Evolutionary conservation across 1,140 invertebrate genomes (phyloP).

Genomic region (Eubasilissa regina): DNA sequence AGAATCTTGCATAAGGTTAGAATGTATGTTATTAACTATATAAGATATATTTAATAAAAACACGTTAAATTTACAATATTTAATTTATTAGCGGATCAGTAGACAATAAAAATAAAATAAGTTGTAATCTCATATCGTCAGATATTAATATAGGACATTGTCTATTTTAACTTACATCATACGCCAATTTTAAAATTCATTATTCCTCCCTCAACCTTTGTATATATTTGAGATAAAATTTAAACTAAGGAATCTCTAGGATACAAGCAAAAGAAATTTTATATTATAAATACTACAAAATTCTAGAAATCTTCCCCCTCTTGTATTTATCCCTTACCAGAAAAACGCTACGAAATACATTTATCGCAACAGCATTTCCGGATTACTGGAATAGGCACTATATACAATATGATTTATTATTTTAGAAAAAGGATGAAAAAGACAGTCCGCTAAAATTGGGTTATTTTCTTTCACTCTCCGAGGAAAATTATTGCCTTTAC

Average conservation of each 20-base stretch:
- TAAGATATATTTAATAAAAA: no score
- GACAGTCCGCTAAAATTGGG: background rate
- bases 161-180: background rate
- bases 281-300: background rate
- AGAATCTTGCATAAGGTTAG: no score
- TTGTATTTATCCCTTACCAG: background rate
- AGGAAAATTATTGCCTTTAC: no score
- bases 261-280: background rate
- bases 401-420: slow-evolving; percentile 9
- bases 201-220: background rate
- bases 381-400: background rate
- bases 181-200: background rate
- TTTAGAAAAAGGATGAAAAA: background rate
- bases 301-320: background rate
- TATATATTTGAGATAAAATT: background rate
- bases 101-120: no score
- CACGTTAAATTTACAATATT: no score
- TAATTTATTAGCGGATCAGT: no score
- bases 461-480: no score
- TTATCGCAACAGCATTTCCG: background rate
- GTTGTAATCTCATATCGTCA: no score
- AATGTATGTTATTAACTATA: no score
- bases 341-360: background rate
- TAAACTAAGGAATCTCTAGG: background rate
- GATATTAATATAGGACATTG: no score